Evolutionary conservation across 2,888 invertebrate genomes (phyloP), one percentile per base, ranked within the genome.

Genomic region (Drosophila mimica): DNA sequence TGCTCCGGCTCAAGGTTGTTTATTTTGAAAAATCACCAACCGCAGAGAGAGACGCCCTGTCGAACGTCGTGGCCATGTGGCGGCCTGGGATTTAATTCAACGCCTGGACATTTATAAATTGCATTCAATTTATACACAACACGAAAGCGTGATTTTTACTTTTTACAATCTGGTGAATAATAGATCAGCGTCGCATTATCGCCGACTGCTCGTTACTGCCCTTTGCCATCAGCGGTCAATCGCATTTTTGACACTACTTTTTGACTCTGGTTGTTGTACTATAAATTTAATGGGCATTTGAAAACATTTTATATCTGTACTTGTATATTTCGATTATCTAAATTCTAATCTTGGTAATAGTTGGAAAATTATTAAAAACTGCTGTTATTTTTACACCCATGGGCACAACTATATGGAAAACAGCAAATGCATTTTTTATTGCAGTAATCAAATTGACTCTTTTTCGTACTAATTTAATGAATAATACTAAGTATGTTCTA

Each of bases 61-160:
- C 40, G 49, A 76, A 68, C 70, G 71, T 88, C 81, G 83, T 86
- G 89, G 79, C 76, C 69, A 77, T 83, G 88, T 70, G 78, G 71
- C 74, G 85, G 79, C 67, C 81, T 89, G 85, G 81, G 89, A 90
- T 90, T 89, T 90, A 90, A 90, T 89, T 82, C 91, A 78, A 87
- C 87, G 84, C 91, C 81, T 89, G 87, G 92, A 91, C 91, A 92
- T 91, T 92, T 91, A 91, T 91, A 92, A 91, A 91, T 91, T 92
- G 91, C 91, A 91, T 91, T 92, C 91, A 91, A 91, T 91, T 91
- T 92, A 91, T 92, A 91, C 87, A 89, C 88, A 88, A 90, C 91
- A 88, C 90, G 89, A 90, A 90, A 89, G 89, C 91, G 89, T 81
- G 89, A 89, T 90, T 90, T 87, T 90, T 90, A 90, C 84, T 87